Evolutionary conservation across 2,113 vertebrate species (phyloP).

Genomic region (Nibea coibor): DNA sequence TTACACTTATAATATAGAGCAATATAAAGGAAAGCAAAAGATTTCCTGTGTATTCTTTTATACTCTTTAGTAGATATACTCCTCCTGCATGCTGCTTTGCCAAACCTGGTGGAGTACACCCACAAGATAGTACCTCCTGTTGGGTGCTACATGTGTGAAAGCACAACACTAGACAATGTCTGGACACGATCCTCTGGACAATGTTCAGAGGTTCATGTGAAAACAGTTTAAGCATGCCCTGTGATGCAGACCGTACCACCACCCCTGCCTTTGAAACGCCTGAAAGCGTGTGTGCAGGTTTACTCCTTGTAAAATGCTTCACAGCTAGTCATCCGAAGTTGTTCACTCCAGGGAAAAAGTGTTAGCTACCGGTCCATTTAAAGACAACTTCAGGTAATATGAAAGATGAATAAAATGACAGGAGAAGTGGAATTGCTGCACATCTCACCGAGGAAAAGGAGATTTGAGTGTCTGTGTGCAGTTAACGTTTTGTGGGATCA

Average conservation of each 20-base stretch:
- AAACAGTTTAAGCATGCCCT: too few relatives aligned
- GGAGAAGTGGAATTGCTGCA: slow-evolving; percentile 20
- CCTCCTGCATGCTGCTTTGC: too few relatives aligned
- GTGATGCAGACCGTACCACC: not conserved
- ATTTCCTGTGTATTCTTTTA: too few relatives aligned
- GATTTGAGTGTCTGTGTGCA: slow-evolving; percentile 21
- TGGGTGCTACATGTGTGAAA: too few relatives aligned
- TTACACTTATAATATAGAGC: too few relatives aligned
- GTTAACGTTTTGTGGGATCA: slow-evolving; percentile 40
- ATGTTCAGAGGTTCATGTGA: too few relatives aligned
- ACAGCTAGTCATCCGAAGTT: not conserved
- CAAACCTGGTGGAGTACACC: too few relatives aligned
- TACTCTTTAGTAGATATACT: too few relatives aligned
- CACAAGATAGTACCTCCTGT: too few relatives aligned
- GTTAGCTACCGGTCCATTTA: slow-evolving; percentile 12
- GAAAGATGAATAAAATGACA: slow-evolving; percentile 30
- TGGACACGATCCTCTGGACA: too few relatives aligned
- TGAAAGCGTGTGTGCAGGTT: not conserved
- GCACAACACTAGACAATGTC: too few relatives aligned
- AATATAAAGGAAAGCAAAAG: too few relatives aligned
- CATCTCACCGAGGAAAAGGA: slow-evolving; percentile 9
- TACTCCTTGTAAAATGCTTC: slow-evolving; percentile 8
- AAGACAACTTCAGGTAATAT: not conserved
- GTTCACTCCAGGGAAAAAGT: slow-evolving; percentile 13
- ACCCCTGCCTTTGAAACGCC: not conserved